A percentile compares a stretch with the other conserved stretches of the same genome.
phyloP scores from a whole-genome alignment of 1,140 invertebrate species.

The Thaumetopoea pityocampa region DNA sequence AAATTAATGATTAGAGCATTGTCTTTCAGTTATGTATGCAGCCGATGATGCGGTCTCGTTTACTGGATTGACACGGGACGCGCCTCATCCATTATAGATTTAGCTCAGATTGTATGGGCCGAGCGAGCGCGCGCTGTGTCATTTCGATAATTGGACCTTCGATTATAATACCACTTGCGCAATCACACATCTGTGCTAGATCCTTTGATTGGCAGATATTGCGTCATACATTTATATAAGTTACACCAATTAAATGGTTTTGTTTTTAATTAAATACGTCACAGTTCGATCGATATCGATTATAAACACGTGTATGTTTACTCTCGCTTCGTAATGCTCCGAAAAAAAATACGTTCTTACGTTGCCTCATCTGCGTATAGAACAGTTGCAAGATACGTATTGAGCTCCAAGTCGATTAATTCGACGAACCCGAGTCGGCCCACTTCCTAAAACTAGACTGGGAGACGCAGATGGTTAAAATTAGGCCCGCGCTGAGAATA shows the following conservation, averaged over 20 bases:
- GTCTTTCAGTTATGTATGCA: constrained; percentile 60
- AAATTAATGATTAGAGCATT: constrained; percentile 60
- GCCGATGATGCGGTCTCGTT: constrained; percentile 59
- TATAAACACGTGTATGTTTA: no score
- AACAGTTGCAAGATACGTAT: constrained; percentile 7
- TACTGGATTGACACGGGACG: constrained; percentile 57
- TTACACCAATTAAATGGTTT: constrained; percentile 54
- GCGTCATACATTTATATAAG: constrained; percentile 45
- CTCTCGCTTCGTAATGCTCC: no score
- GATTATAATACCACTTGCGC: constrained; percentile 57
- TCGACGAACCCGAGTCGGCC: constrained; percentile 59
- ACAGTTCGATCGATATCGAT: no score
- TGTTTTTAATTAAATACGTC: constrained; percentile 29
- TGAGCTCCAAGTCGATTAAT: constrained; percentile 42
- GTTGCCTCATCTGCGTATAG: constrained; percentile 4
- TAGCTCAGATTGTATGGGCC: constrained; percentile 50
- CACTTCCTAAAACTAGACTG: constrained; percentile 73
- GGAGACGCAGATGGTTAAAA: constrained; percentile 74
- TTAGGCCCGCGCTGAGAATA: constrained; percentile 69
- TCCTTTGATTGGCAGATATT: constrained; percentile 49
- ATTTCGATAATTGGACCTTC: constrained; percentile 70
- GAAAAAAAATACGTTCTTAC: constrained; percentile 7
- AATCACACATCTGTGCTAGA: constrained; percentile 54
- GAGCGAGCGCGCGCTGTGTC: constrained; percentile 46
- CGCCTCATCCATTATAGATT: constrained; percentile 73